Evolutionary conservation across 2,797 vertebrate genomes (phyloP).

Genomic region (Phyllotis vaccarum): DNA sequence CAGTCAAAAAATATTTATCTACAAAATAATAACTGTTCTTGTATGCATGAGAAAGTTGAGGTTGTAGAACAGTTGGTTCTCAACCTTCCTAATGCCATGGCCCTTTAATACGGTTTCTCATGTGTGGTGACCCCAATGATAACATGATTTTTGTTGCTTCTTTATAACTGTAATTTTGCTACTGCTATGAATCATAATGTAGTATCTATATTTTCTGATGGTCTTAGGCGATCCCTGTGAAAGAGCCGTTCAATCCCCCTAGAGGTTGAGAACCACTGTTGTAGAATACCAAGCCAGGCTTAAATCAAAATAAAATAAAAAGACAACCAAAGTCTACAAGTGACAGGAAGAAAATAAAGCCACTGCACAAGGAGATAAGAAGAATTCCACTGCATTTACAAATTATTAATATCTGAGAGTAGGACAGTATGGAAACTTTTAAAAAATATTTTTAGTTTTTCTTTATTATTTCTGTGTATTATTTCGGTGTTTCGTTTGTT

Average conservation of each 20-base stretch:
- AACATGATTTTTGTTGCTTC: neutral
- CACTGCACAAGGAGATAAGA: neutral
- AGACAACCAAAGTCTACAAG: neutral
- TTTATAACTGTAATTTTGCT: neutral
- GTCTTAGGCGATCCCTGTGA: neutral
- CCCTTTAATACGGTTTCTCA: neutral
- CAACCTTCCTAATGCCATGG: neutral
- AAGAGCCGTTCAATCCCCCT: neutral
- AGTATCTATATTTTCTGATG: neutral
- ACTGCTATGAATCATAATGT: neutral
- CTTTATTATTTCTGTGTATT: neutral
- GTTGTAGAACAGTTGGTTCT: neutral
- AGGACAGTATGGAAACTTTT: neutral
- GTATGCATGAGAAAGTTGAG: conserved; percentile 26
- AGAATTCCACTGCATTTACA: neutral
- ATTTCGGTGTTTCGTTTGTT: neutral
- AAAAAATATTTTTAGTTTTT: neutral
- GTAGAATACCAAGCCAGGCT: conserved; percentile 35
- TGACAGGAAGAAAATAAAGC: neutral
- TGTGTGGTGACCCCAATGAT: neutral
- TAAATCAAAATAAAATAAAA: neutral
- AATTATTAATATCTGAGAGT: neutral
- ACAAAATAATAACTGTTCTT: conserved; percentile 6
- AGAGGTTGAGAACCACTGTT: neutral
- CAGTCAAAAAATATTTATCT: neutral